Evolutionary conservation across 2,888 invertebrate genomes (phyloP).

Genomic region (Silvanus unidentatus): DNA sequence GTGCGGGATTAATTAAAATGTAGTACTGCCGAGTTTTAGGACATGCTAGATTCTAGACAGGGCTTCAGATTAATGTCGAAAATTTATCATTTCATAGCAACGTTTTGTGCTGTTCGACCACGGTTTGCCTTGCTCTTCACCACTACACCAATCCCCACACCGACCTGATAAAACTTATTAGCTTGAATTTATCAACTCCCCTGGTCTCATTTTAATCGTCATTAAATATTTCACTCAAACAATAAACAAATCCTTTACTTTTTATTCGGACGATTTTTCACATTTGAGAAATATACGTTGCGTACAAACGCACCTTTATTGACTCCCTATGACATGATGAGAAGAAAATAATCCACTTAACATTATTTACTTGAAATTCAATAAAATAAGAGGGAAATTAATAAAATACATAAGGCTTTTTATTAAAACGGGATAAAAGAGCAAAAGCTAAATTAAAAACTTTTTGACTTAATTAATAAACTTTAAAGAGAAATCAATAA

Average conservation of each 20-base stretch:
- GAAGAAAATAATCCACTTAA: too few relatives aligned
- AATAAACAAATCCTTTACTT: constrained; percentile 12
- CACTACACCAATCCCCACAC: constrained; percentile 7
- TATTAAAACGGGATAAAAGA: too few relatives aligned
- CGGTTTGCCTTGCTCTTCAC: constrained; percentile 1
- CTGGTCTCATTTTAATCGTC: constrained; percentile 16
- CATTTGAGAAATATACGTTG: too few relatives aligned
- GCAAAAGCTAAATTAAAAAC: too few relatives aligned
- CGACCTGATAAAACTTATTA: constrained; percentile 19
- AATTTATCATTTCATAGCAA: constrained; percentile 19
- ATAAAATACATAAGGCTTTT: too few relatives aligned
- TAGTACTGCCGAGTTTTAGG: constrained; percentile 29
- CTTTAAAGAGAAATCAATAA: too few relatives aligned
- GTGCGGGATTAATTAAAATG: constrained; percentile 37
- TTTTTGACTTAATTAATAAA: too few relatives aligned
- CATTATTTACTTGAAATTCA: too few relatives aligned
- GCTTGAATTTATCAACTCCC: constrained; percentile 17
- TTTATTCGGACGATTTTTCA: neutral
- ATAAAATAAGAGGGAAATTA: too few relatives aligned
- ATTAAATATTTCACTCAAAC: constrained; percentile 18
- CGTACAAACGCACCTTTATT: too few relatives aligned
- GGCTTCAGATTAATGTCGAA: constrained; percentile 27
- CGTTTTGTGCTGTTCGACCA: constrained; percentile 6
- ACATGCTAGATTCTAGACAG: constrained; percentile 29
- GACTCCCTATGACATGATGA: too few relatives aligned